Evolutionary conservation across 2,113 vertebrate genomes (phyloP), one percentile per base, ranked within the genome.

Genomic region (Chaenogobius annularis): DNA sequence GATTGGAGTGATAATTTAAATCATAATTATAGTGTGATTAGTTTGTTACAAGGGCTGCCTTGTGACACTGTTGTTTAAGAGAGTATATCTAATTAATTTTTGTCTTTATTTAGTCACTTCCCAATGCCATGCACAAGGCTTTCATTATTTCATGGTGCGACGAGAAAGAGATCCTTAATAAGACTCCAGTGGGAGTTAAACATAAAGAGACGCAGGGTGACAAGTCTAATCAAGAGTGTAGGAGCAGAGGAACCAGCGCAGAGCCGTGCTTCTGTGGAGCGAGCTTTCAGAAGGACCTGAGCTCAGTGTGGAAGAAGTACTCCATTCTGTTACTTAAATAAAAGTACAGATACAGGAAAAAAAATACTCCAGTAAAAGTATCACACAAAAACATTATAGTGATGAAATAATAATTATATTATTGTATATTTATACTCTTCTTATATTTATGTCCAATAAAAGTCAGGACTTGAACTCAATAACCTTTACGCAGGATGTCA

Each of bases 131-230:
- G 37, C 35, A 69, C 2, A 43, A 68, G 52, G 40, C 63, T 55
- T 79, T 89, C 72, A 81, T 84, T 70, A 79, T 68, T 67, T 79
- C 69, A 68, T 67, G 58, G n/a, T 70, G 54, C 3, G 9, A 61
- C 50, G 67, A 59, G 55, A 66, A 66, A 40, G 35, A 63, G 80
- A 77, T 85, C 70, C 83, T 86, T 87, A 86, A 63, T 69, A 77
- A 20, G 66, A 48, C 61, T 70, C 73, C 44, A 58, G 68, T 50
- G 54, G 68, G 77, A 84, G 77, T 69, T 72, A 69, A 82, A 78
- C 44, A 58, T 71, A 65, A 68, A 69, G 59, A 47, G 4, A 62
- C n/a, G n/a, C n/a, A 63, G 47, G 44, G 69, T 73, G 78, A 79
- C 68, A 75, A 72, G 37, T 80, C 14, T 72, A 83, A 87, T 83